These are phyloP conservation scores for Isurus oxyrinchus DNA, from an alignment of 2,113 vertebrate genomes.

Conservation along the genomic window DNA sequence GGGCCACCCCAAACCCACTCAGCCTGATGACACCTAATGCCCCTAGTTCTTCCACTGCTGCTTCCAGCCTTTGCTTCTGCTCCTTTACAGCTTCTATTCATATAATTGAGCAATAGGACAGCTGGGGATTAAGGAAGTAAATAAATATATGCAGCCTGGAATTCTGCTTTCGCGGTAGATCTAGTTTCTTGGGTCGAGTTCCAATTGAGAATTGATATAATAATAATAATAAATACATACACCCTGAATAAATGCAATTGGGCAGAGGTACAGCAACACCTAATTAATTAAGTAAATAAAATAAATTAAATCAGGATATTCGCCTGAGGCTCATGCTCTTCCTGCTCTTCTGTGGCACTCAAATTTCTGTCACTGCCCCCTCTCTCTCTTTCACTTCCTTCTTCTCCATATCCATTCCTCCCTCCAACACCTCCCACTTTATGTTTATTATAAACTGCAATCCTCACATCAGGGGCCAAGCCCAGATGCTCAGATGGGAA, in stretches of 20 bases:
- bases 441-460: neutral
- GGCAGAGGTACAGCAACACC: neutral
- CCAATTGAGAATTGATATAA: neutral
- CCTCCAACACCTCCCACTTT: neutral
- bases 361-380: neutral
- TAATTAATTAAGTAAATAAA: neutral
- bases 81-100: neutral
- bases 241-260: neutral
- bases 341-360: neutral
- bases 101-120: neutral
- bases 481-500: neutral
- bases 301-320: neutral
- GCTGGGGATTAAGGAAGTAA: neutral
- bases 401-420: neutral
- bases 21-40: neutral
- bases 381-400: neutral
- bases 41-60: neutral
- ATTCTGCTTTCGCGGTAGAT: neutral
- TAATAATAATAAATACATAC: neutral
- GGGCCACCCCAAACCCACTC: neutral
- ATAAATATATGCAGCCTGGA: neutral
- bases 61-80: neutral
- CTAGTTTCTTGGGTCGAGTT: neutral
- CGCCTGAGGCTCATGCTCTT: neutral
- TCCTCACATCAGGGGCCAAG: neutral